These are phyloP conservation scores for Palythoa grandis DNA, from an alignment of 92 coral and sea anemone species.

Conservation along the genomic window DNA sequence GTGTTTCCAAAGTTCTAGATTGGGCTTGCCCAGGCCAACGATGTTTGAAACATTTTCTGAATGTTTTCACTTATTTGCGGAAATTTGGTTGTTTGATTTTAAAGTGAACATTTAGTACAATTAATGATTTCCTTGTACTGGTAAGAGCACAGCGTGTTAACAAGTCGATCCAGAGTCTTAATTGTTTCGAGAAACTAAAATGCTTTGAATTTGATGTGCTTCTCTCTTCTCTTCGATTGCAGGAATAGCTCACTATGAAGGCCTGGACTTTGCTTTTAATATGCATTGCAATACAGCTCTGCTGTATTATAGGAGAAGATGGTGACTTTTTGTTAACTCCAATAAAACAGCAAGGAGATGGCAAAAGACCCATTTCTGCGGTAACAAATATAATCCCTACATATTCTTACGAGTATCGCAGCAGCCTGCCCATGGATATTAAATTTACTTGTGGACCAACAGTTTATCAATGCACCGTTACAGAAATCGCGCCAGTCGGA, in stretches of 20 bases:
- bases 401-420: conserved; percentile 78
- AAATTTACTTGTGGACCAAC: conserved; percentile 91
- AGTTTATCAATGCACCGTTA: conserved; percentile 78
- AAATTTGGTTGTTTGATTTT: conserved; percentile 28
- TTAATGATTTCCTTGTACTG: conserved; percentile 25
- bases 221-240: conserved; percentile 63
- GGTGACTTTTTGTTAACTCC: conserved; percentile 4
- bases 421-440: conserved; percentile 71
- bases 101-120: conserved; percentile 37
- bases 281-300: conserved; percentile 1
- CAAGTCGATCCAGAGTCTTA: conserved; percentile 63
- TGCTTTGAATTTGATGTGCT: conserved; percentile 76
- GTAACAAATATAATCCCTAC: conserved; percentile 78
- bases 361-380: conserved; percentile 61
- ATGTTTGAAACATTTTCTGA: conserved; percentile 43
- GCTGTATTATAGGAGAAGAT: not conserved
- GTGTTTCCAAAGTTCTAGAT: conserved; percentile 40
- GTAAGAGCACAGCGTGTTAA: conserved; percentile 61
- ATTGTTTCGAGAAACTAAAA: conserved; percentile 69
- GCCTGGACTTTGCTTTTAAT: conserved; percentile 3
- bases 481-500: conserved; percentile 73
- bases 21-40: conserved; percentile 36
- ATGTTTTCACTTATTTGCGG: conserved; percentile 36
- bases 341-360: conserved; percentile 38
- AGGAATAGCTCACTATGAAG: conserved; percentile 38